Evolutionary conservation across 2,797 vertebrate species (phyloP).

Genomic region (Hoplostethus mediterraneus): DNA sequence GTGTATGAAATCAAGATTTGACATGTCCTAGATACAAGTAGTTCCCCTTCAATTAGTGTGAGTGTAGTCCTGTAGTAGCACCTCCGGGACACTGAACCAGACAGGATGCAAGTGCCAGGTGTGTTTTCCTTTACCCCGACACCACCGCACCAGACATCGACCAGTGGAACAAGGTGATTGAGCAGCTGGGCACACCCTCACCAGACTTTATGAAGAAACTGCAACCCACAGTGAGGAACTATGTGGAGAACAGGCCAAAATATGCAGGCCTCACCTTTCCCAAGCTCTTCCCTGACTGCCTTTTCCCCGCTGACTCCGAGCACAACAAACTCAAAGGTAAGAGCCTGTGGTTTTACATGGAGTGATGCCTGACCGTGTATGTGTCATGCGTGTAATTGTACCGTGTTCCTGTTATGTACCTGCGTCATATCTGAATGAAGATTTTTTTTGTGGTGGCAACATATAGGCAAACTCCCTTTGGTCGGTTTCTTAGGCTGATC

Average conservation of each 20-base stretch:
- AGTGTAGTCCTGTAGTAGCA: neutral
- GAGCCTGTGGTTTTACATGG: slow-evolving; percentile 22
- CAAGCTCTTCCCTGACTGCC: slow-evolving; percentile 98
- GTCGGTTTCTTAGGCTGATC: slow-evolving; percentile 13
- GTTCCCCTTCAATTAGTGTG: neutral
- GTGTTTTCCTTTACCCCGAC: slow-evolving; percentile 86
- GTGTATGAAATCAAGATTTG: too few relatives aligned
- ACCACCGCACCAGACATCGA: slow-evolving; percentile 91
- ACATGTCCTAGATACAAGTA: neutral
- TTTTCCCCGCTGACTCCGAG: slow-evolving; percentile 98
- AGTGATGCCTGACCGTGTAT: neutral
- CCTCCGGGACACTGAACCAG: neutral
- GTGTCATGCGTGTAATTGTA: too few relatives aligned
- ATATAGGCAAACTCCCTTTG: neutral
- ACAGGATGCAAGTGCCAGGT: slow-evolving; percentile 16
- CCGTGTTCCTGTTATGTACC: too few relatives aligned
- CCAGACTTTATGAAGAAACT: slow-evolving; percentile 99
- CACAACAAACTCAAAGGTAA: slow-evolving; percentile 99
- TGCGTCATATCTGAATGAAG: too few relatives aligned
- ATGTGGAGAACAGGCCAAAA: slow-evolving; percentile 98
- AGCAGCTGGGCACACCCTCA: slow-evolving; percentile 96
- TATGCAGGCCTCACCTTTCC: slow-evolving; percentile 98
- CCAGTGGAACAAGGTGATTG: slow-evolving; percentile 99
- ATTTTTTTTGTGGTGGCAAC: neutral
- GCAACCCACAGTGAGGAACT: slow-evolving; percentile 98